Percentiles rank a stretch among this genome's conserved stretches.
These are phyloP conservation scores for Fukomys damarensis DNA, from an alignment of 2,113 vertebrate genomes.

Conservation along the genomic window DNA sequence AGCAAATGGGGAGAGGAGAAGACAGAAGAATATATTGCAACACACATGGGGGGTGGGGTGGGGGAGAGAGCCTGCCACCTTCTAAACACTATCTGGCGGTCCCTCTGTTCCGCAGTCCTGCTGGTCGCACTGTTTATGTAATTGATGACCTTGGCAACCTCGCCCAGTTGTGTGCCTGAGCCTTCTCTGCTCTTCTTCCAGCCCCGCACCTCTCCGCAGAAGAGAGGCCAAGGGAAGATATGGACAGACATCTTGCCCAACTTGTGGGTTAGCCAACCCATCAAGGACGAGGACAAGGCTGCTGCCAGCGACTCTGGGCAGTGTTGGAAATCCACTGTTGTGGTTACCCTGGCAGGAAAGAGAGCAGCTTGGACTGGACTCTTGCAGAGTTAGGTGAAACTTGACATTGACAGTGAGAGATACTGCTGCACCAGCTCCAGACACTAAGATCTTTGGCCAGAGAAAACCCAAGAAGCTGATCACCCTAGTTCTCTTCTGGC, in stretches of 20 bases:
- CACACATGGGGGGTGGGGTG: no score
- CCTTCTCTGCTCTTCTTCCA: not conserved
- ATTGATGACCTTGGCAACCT: conserved; percentile 32
- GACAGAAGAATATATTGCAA: not conserved
- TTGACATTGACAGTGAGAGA: not conserved
- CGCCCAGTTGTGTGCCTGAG: not conserved
- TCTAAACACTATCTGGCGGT: not conserved
- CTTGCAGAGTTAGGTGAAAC: not conserved
- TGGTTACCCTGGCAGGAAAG: not conserved
- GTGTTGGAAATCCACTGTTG: not conserved
- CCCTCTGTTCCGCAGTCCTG: not conserved
- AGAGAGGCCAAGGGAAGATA: not conserved
- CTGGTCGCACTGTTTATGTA: conserved; percentile 46
- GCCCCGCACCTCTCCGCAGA: not conserved
- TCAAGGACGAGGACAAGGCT: conserved; percentile 30
- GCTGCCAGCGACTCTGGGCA: not conserved
- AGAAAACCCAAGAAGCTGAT: not conserved
- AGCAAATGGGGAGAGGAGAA: not conserved
- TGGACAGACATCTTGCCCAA: not conserved
- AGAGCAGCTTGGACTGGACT: not conserved
- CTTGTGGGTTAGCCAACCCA: not conserved
- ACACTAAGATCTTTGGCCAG: not conserved
- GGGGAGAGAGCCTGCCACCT: not conserved
- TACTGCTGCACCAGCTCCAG: not conserved
- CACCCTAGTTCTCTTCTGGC: not conserved